Conservation (phyloP, 2,113 vertebrate species). For the Mustelus asterias region DNA sequence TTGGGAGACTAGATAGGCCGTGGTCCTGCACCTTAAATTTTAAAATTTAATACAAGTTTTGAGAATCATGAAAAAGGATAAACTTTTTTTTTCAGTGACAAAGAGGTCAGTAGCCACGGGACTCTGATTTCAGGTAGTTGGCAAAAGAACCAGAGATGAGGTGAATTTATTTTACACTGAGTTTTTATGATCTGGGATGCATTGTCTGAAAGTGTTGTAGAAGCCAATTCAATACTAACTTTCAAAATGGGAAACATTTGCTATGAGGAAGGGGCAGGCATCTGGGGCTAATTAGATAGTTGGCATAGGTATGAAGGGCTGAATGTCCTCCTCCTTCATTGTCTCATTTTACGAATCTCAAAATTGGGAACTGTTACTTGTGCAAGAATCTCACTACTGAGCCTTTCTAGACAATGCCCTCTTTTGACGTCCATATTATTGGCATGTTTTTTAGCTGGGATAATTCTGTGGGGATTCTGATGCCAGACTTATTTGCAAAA, state of each 20-base stretch:
- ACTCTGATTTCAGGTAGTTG: neutral
- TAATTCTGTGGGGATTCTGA: conserved; percentile 11
- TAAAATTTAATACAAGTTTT: neutral
- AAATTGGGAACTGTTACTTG: neutral
- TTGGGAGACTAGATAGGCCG: neutral
- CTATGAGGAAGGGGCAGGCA: neutral
- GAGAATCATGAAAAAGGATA: neutral
- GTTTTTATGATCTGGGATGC: neutral
- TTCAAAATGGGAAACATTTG: neutral
- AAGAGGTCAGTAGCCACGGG: neutral
- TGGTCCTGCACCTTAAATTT: neutral
- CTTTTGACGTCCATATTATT: conserved; percentile 16
- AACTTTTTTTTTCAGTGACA: neutral
- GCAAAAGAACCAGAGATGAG: neutral
- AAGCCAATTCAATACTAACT: neutral
- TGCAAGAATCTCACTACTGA: neutral
- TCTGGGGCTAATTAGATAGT: neutral
- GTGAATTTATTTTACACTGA: neutral
- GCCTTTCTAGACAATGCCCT: neutral
- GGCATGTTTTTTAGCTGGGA: neutral
- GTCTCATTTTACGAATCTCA: neutral
- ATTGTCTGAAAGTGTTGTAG: neutral
- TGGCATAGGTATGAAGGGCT: too few relatives aligned
- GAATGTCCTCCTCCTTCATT: neutral
- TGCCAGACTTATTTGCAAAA: neutral